Conservation (phyloP, 2,113 vertebrate genomes). For the Hystrix brachyura region DNA sequence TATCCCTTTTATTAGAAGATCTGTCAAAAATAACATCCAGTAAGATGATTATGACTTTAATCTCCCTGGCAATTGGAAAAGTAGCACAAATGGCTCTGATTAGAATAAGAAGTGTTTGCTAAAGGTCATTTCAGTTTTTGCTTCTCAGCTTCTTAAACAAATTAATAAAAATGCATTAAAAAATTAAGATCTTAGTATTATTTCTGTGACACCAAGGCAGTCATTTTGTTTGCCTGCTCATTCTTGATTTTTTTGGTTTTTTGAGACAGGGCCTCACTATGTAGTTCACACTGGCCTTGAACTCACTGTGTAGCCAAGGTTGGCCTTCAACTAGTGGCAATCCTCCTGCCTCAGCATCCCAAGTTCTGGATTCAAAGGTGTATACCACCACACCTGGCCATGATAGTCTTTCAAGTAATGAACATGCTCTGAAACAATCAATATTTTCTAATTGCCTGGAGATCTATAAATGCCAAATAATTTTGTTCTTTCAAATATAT, state of each 20-base stretch:
- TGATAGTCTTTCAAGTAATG: not conserved
- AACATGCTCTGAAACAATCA: not conserved
- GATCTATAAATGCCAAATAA: not conserved
- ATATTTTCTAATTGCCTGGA: not conserved
- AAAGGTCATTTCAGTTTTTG: constrained; percentile 52
- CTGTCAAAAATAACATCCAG: constrained; percentile 58
- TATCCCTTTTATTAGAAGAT: constrained; percentile 62
- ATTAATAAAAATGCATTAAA: constrained; percentile 28
- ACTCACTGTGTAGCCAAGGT: no score
- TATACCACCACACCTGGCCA: no score
- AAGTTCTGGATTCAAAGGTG: no score
- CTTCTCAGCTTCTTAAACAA: constrained; percentile 51
- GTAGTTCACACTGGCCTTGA: no score
- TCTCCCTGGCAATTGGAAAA: constrained; percentile 29
- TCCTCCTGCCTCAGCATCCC: no score
- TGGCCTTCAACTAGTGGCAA: no score
- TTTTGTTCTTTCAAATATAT: not conserved
- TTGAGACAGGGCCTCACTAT: no score
- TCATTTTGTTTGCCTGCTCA: no score
- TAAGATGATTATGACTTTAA: constrained; percentile 61
- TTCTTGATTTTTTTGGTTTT: no score
- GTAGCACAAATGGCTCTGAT: constrained; percentile 35
- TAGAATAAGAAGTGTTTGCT: constrained; percentile 33
- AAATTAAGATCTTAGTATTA: constrained; percentile 18
- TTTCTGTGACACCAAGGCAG: not conserved